A percentile compares a stretch with the other conserved stretches of the same genome.
phyloP scores from a whole-genome alignment of 2,797 vertebrate species.

The Rhinoraja longicauda region DNA sequence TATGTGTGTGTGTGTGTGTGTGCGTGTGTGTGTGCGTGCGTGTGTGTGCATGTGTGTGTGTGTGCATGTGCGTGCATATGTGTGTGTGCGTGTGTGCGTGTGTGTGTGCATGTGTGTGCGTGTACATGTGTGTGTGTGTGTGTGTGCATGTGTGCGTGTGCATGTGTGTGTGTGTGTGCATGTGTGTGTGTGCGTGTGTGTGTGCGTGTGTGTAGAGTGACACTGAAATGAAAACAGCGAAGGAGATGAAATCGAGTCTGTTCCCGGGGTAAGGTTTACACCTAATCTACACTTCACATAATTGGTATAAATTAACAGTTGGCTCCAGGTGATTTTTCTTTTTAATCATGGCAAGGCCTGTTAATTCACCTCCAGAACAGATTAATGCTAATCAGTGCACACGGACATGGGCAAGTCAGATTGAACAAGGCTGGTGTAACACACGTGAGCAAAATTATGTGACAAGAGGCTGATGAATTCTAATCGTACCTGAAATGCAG shows the following conservation, averaged over 20 bases:
- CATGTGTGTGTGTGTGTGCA: too few relatives aligned
- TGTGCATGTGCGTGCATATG: too few relatives aligned
- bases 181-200: too few relatives aligned
- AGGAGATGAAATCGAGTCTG: not conserved
- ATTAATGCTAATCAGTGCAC: conserved; percentile 54
- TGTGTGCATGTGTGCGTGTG: too few relatives aligned
- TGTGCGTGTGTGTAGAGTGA: too few relatives aligned
- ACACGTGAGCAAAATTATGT: conserved; percentile 34
- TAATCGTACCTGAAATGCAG: conserved; percentile 48
- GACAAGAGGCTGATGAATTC: conserved; percentile 62
- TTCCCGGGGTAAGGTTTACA: not conserved
- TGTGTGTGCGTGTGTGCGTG: too few relatives aligned
- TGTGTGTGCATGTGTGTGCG: too few relatives aligned
- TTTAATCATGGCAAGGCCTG: conserved; percentile 46
- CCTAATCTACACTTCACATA: conserved; percentile 3
- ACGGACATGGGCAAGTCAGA: conserved; percentile 54
- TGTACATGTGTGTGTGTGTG: too few relatives aligned
- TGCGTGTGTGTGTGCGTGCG: too few relatives aligned
- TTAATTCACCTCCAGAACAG: conserved; percentile 47
- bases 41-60: too few relatives aligned
- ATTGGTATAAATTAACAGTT: conserved; percentile 34
- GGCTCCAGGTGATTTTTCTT: conserved; percentile 23
- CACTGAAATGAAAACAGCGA: not conserved
- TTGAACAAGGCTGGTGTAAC: conserved; percentile 42
- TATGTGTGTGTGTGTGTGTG: too few relatives aligned